Base-by-base conservation (phyloP, 1,140 invertebrate species). In the Odontomachus brunneus region DNA sequence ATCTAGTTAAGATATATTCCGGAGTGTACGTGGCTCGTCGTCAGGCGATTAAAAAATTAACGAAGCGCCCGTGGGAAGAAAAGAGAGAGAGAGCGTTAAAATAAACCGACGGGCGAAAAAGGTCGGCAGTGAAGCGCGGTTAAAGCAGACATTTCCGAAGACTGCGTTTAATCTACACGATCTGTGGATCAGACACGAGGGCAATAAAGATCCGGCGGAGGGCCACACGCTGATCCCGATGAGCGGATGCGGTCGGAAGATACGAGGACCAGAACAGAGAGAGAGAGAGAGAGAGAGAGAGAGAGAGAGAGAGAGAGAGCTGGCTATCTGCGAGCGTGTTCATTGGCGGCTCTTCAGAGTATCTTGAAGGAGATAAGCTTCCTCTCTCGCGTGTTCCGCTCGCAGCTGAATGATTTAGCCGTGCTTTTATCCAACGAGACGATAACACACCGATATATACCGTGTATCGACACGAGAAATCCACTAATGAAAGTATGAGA, bases 121-220 rank as follows among this genome's bases (percentile, higher is more conserved):
- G 24, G 24, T 49, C n/a, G n/a, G 29, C n/a, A 9, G 3, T 51
- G 29, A n/a, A 65, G n/a, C 4, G n/a, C n/a, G 24, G 38, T 33
- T 63, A 17, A 75, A 65, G 59, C 22, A 22, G 44, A 74, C 22
- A n/a, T 75, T 65, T 65, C 14, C 57, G 29, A 75, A 75, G 44
- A 51, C 24, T 51, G 49, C 44, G 26, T 33, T 65, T 75, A 75
- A 75, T 75, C 59, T 63, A 51, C n/a, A 75, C 38, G 59, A 75
- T 74, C 57, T 62, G 22, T 22, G 57, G 22, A 51, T 75, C 73
- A 75, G 44, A 15, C 9, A 63, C 55, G 7, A 62, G 22, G 9
- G 38, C 38, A 44, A 44, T 44, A 44, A 44, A 44, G 17, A 62
- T 49, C 57, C 62, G 59, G 24, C 60, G 57, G 24, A 49, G 5